Evolutionary conservation across 2,888 invertebrate genomes (phyloP).

Genomic region (Lasioglossum marginatum): DNA sequence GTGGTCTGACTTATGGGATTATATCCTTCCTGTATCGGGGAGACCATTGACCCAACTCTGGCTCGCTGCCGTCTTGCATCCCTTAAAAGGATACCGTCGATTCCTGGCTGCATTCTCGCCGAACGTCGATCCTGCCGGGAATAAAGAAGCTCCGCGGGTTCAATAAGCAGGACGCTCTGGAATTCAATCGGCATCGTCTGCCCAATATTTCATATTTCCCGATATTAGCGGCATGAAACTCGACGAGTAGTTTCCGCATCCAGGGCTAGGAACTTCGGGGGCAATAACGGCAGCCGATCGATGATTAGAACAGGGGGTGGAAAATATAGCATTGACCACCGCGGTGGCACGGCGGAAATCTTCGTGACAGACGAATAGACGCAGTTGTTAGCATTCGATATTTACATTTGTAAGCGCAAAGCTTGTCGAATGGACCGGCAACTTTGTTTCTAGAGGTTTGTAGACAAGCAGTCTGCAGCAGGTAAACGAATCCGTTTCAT

Average conservation of each 20-base stretch:
- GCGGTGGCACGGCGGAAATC: not conserved
- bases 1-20: conserved; percentile 49
- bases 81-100: conserved; percentile 47
- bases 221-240: conserved; percentile 53
- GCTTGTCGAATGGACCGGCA: not conserved
- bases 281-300: conserved; percentile 41
- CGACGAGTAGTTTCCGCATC: conserved; percentile 26
- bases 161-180: conserved; percentile 50
- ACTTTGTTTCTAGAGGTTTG: not conserved
- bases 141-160: conserved; percentile 48
- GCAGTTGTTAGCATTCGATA: not conserved
- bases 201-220: conserved; percentile 59
- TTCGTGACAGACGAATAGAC: too few relatives aligned
- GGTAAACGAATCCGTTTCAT: too few relatives aligned
- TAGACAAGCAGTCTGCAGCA: not conserved
- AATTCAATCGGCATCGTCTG: conserved; percentile 59
- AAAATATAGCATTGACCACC: not conserved
- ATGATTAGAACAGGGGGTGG: conserved; percentile 25
- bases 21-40: conserved; percentile 27
- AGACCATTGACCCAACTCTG: conserved; percentile 30
- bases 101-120: conserved; percentile 41
- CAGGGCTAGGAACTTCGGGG: not conserved
- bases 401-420: not conserved
- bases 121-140: conserved; percentile 40
- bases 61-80: not conserved